phyloP scores from a whole-genome alignment of 1,140 invertebrate genomes.

The Druon quercuslanigerum region DNA sequence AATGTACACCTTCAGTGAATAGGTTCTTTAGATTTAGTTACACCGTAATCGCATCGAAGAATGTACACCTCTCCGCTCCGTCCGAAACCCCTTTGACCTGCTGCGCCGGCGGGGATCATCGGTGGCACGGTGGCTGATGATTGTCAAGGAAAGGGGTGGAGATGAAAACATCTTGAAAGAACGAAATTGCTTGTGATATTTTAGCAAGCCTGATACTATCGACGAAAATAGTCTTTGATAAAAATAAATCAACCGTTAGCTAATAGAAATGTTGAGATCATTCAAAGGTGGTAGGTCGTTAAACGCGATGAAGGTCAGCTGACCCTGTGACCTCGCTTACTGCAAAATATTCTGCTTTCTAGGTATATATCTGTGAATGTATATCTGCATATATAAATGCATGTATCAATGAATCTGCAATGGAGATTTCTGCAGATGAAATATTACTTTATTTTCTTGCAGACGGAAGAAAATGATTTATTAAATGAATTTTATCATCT shows the following conservation, averaged over 20 bases:
- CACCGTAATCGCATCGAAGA: conserved; percentile 28
- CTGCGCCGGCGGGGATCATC: not conserved
- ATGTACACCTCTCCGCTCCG: not conserved
- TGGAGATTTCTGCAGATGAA: too few species aligned
- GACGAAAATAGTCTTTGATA: conserved; percentile 58
- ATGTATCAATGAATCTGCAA: too few species aligned
- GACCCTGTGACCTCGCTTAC: conserved; percentile 41
- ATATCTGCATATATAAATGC: not conserved
- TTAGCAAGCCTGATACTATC: conserved; percentile 46
- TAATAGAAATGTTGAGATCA: conserved; percentile 64
- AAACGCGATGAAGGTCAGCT: conserved; percentile 68
- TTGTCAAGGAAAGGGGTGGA: not conserved
- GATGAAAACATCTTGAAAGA: not conserved
- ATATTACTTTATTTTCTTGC: too few species aligned
- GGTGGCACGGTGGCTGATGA: conserved; percentile 16
- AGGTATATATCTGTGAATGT: conserved; percentile 49
- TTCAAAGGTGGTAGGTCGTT: conserved; percentile 72
- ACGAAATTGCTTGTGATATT: conserved; percentile 39
- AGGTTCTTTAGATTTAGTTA: conserved; percentile 1
- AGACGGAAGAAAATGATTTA: too few species aligned
- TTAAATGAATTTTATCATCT: too few species aligned
- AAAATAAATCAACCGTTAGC: conserved; percentile 56
- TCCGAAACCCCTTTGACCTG: conserved; percentile 50
- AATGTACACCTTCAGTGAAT: conserved; percentile 20
- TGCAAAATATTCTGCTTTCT: conserved; percentile 60